Evolutionary conservation across 2,888 invertebrate species (phyloP).

Genomic region (Amphipyra tragopoginis): DNA sequence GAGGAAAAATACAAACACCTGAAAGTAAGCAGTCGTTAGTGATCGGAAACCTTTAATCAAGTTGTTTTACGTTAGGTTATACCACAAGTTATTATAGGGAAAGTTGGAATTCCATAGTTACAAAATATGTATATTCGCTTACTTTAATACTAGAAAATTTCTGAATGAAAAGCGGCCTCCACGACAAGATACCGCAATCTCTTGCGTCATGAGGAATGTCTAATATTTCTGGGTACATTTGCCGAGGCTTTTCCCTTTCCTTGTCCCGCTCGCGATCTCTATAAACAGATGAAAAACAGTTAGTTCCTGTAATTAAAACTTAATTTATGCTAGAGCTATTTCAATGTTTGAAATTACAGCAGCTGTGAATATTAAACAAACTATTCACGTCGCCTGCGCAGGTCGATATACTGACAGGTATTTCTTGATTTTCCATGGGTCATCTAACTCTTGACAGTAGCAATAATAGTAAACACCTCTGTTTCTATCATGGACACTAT

Average conservation of each 20-base stretch:
- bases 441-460: constrained; percentile 26
- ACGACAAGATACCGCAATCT: constrained; percentile 96
- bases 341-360: constrained; percentile 16
- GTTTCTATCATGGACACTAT: background rate
- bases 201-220: constrained; percentile 92
- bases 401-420: constrained; percentile 34
- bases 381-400: constrained; percentile 31
- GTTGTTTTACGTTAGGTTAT: no score
- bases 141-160: constrained; percentile 97
- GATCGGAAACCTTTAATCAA: no score
- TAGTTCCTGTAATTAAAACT: constrained; percentile 21
- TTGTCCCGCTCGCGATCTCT: constrained; percentile 88
- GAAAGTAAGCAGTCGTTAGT: constrained; percentile 66
- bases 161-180: constrained; percentile 96
- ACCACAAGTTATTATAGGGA: no score
- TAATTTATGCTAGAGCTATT: constrained; percentile 22
- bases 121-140: constrained; percentile 52
- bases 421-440: constrained; percentile 28
- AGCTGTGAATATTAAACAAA: constrained; percentile 26
- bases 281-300: constrained; percentile 56
- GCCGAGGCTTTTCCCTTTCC: constrained; percentile 90
- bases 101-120: no score
- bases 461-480: constrained; percentile 1
- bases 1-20: constrained; percentile 96
- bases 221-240: constrained; percentile 91